Base-by-base conservation (phyloP, 2,797 vertebrate genomes). In the Falco berigora region DNA sequence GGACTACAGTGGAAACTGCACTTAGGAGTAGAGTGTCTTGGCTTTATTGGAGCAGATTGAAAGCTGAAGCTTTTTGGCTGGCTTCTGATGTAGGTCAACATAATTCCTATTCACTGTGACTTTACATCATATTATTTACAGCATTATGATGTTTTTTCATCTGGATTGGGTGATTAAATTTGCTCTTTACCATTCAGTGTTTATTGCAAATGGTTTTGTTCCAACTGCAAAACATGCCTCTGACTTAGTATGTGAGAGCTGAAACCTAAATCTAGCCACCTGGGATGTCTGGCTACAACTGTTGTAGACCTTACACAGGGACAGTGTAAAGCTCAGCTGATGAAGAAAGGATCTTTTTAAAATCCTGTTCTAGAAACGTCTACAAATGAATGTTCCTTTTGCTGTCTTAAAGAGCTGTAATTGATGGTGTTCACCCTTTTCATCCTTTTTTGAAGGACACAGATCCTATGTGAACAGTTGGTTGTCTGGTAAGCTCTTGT, bases 31-130 rank as follows among this genome's bases (percentile, higher is more conserved):
- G 66, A 90, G 34, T 47, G 30, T 61, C 69, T 95, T 46, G 62
- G 74, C 78, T 81, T 95, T 74, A 82, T n/a, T 95, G 89, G 78
- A 95, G 72, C 83, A 96, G 84, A 94, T 58, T 86, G 93, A 95
- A 92, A 95, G 62, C 94, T 88, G 76, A 86, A 78, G 90, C 55
- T 66, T 92, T 95, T 94, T 95, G 90, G 73, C 91, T 96, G 85
- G 87, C 74, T 97, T 94, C 82, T 93, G 92, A 95, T 97, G 56
- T 96, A 94, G 95, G 94, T 96, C 94, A 95, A 88, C 88, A 47
- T 73, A 85, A 94, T 92, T 96, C 68, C 69, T 96, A 78, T 95
- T 96, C 8, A 4, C 58, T 3, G 8, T 86, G 75, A 95, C 86
- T 96, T 86, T 82, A 81, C 74, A 95, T 95, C 55, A 8, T 94